Conservation (phyloP, 2,888 invertebrate genomes). For the Tigriopus californicus region DNA sequence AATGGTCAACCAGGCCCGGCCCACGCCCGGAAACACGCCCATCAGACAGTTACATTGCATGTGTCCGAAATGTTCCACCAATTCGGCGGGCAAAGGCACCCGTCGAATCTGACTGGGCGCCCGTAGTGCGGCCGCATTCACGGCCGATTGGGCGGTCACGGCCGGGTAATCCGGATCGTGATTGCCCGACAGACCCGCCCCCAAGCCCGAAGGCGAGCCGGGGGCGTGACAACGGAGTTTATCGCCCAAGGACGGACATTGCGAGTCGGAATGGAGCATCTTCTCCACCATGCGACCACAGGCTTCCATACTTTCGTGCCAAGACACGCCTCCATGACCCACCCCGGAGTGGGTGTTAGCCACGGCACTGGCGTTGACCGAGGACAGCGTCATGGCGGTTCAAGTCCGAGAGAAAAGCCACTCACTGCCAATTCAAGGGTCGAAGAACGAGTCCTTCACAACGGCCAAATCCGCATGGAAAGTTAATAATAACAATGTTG, state of each 20-base stretch:
- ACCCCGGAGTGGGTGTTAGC: no score
- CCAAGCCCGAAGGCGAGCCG: constrained; percentile 27
- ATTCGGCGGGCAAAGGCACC: constrained; percentile 75
- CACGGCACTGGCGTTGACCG: no score
- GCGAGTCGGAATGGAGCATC: constrained; percentile 46
- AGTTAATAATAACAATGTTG: no score
- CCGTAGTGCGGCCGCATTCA: no score
- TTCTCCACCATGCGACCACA: constrained; percentile 62
- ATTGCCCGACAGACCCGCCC: constrained; percentile 69
- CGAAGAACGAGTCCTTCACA: no score
- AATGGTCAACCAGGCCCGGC: constrained; percentile 87
- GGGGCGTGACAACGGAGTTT: constrained; percentile 27
- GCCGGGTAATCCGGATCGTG: constrained; percentile 74
- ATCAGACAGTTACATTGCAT: constrained; percentile 90
- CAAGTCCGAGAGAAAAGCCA: no score
- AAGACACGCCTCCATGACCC: neutral
- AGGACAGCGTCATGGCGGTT: no score
- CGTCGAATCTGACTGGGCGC: constrained; percentile 60
- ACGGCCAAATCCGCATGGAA: no score
- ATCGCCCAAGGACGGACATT: constrained; percentile 49
- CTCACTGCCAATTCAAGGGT: no score
- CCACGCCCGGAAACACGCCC: constrained; percentile 91
- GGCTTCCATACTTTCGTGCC: constrained; percentile 36
- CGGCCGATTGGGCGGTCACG: constrained; percentile 45
- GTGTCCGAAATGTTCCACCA: constrained; percentile 82